phyloP scores from a whole-genome alignment of 23 tunicate genomes.

The Phallusia fumigata region DNA sequence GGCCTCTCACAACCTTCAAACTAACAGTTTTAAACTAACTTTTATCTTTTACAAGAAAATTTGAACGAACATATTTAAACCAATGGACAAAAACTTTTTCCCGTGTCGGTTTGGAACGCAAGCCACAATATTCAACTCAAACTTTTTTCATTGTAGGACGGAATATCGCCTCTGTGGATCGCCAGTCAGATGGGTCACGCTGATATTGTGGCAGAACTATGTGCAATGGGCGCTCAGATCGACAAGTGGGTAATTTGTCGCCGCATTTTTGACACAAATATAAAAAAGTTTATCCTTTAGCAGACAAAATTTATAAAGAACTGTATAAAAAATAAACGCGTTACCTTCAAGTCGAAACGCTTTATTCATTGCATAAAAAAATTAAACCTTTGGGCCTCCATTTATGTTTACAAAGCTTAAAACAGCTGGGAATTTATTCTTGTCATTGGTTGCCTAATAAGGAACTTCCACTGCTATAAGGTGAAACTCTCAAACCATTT shows the following conservation, averaged over 20 bases:
- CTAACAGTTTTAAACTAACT: not conserved
- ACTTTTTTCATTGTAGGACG: conserved; percentile 42
- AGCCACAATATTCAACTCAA: not conserved
- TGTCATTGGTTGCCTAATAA: not conserved
- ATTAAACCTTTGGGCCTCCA: no score
- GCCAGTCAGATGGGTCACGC: conserved; percentile 68
- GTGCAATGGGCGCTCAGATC: conserved; percentile 41
- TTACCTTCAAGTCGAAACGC: no score
- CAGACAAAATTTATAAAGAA: no score
- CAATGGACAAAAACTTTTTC: no score
- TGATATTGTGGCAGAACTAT: conserved; percentile 26
- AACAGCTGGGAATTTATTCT: not conserved
- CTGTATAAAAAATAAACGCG: no score
- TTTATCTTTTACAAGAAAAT: not conserved
- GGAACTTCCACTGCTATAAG: not conserved
- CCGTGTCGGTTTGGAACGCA: no score
- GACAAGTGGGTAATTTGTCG: conserved; percentile 27
- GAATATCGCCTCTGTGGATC: conserved; percentile 70
- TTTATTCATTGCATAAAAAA: no score
- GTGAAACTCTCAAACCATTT: not conserved
- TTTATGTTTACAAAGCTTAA: no score
- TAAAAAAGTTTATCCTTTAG: no score
- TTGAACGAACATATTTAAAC: no score
- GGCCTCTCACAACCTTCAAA: no score
- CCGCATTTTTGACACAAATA: no score